Evolutionary conservation across 2,888 invertebrate genomes (phyloP).

Genomic region (Notodonta dromedarius): DNA sequence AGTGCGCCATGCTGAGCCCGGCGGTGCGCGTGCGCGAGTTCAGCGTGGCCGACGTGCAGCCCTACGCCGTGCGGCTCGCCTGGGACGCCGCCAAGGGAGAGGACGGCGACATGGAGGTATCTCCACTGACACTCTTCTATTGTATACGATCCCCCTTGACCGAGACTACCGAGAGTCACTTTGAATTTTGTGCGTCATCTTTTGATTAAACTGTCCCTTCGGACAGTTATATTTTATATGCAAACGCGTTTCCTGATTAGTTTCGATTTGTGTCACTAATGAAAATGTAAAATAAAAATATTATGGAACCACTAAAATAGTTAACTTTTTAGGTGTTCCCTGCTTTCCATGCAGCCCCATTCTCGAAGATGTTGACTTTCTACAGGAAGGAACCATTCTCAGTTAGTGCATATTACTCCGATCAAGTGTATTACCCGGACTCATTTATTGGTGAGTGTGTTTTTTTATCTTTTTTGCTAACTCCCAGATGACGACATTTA

Average conservation of each 20-base stretch:
- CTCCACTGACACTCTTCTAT: not conserved
- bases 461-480: not conserved
- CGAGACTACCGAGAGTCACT: not conserved
- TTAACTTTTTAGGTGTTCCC: slow-evolving; percentile 87
- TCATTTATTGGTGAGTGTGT: slow-evolving; percentile 88
- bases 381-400: slow-evolving; percentile 95
- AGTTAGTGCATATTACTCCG: slow-evolving; percentile 93
- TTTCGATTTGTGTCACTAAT: no score
- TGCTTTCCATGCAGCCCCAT: slow-evolving; percentile 94
- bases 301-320: not conserved
- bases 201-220: not conserved
- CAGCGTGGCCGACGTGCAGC: slow-evolving; percentile 95
- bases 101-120: slow-evolving; percentile 92
- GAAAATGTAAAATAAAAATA: no score
- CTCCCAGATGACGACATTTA: no score
- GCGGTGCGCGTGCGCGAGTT: slow-evolving; percentile 99
- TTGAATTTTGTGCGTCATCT: not conserved
- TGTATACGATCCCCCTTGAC: no score
- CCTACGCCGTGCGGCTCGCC: slow-evolving; percentile 92
- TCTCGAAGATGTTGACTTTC: slow-evolving; percentile 97
- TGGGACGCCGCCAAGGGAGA: slow-evolving; percentile 90
- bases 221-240: no score
- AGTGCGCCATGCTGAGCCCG: slow-evolving; percentile 98
- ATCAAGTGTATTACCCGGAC: slow-evolving; percentile 90
- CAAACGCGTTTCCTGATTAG: no score